These are phyloP conservation scores for Synanthedon tipuliformis DNA, from an alignment of 2,888 invertebrate species.

Conservation along the genomic window DNA sequence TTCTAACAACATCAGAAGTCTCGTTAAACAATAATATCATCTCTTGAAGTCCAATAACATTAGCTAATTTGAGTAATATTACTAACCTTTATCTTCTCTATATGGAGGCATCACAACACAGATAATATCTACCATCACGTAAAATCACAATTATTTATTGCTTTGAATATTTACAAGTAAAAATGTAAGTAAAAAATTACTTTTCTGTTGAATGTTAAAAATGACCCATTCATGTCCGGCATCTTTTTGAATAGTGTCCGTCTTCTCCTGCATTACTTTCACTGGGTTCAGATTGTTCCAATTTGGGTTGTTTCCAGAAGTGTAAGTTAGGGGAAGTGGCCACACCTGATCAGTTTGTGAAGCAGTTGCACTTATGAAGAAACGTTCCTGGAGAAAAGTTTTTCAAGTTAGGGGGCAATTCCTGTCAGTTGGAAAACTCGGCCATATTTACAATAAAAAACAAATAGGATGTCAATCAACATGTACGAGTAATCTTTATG, in stretches of 20 bases:
- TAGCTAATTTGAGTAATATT: too few species aligned
- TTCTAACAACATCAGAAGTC: too few species aligned
- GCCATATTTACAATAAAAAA: background rate
- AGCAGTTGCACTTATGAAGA: slow-evolving; percentile 35
- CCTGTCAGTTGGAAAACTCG: too few species aligned
- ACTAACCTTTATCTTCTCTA: too few species aligned
- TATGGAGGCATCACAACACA: too few species aligned
- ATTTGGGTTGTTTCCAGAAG: slow-evolving; percentile 41
- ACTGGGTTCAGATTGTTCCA: slow-evolving; percentile 35
- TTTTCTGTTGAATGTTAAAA: slow-evolving; percentile 71
- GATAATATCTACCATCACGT: too few species aligned
- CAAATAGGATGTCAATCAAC: background rate
- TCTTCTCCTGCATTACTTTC: slow-evolving; percentile 27
- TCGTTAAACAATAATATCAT: too few species aligned
- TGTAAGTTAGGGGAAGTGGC: slow-evolving; percentile 56
- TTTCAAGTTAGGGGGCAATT: too few species aligned
- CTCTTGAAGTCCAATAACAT: too few species aligned
- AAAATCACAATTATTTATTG: too few species aligned
- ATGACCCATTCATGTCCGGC: slow-evolving; percentile 68
- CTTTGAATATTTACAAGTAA: background rate
- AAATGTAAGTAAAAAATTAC: slow-evolving; percentile 24
- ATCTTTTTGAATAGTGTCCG: slow-evolving; percentile 20
- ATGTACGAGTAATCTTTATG: too few species aligned
- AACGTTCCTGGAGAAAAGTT: slow-evolving; percentile 34
- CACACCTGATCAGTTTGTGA: slow-evolving; percentile 35